Percentiles rank a stretch among this genome's conserved stretches.
These are phyloP conservation scores for Geodia barretti DNA, from an alignment of 37 sponge, comb jelly and placozoan genomes.

Conservation along the genomic window DNA sequence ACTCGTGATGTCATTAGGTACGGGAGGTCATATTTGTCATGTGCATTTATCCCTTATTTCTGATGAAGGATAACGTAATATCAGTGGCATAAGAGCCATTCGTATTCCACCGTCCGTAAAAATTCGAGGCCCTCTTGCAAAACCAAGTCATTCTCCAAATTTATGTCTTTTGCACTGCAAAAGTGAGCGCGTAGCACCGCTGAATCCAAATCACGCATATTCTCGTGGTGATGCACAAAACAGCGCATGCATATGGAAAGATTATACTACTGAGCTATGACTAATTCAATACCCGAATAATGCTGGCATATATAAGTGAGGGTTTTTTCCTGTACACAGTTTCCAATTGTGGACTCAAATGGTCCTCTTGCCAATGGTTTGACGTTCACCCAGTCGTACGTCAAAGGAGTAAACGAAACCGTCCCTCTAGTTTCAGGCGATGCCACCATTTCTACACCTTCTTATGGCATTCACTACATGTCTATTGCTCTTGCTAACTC, in stretches of 20 bases:
- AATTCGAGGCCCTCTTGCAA: background rate
- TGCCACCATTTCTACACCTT: slow-evolving; percentile 14
- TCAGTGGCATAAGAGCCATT: background rate
- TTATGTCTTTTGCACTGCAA: no score
- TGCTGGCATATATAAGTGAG: no score
- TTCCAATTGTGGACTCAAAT: slow-evolving; percentile 41
- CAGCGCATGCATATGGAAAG: no score
- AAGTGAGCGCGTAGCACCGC: no score
- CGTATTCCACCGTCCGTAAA: no score
- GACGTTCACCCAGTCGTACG: slow-evolving; percentile 39
- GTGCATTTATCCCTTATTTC: background rate
- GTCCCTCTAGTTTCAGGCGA: slow-evolving; percentile 33
- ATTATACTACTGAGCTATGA: no score
- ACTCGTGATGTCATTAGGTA: no score
- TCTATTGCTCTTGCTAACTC: slow-evolving; percentile 21
- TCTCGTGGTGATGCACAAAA: no score
- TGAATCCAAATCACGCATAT: no score
- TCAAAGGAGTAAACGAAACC: slow-evolving; percentile 32
- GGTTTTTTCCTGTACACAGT: slow-evolving; percentile 4
- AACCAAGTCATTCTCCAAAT: no score
- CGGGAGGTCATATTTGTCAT: no score
- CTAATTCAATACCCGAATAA: no score
- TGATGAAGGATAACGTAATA: background rate
- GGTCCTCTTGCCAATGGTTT: slow-evolving; percentile 13
- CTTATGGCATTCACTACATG: slow-evolving; percentile 53